phyloP scores from a whole-genome alignment of 2,797 vertebrate species.

The Thamnophis elegans region DNA sequence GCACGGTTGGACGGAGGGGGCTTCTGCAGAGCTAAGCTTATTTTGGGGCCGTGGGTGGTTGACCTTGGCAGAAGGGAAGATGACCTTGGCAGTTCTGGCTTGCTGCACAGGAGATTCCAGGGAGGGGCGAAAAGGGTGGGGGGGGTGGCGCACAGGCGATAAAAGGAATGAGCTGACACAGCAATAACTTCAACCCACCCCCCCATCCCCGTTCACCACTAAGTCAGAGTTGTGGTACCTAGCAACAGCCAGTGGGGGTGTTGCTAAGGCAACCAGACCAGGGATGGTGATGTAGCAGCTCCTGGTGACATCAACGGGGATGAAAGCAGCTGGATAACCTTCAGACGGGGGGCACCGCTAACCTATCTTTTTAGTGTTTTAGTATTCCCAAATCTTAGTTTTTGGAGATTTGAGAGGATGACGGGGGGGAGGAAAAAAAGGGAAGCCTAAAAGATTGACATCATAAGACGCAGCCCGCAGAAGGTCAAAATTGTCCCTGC shows the following conservation, averaged over 20 bases:
- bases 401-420: neutral
- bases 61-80: constrained; percentile 50
- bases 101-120: neutral
- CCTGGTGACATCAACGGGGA: neutral
- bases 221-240: neutral
- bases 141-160: neutral
- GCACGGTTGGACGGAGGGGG: neutral
- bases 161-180: constrained; percentile 15
- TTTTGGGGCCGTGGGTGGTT: constrained; percentile 19
- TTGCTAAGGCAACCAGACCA: constrained; percentile 23
- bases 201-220: neutral
- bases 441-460: neutral
- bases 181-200: neutral
- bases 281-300: neutral
- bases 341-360: neutral
- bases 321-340: neutral
- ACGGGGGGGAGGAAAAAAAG: too few relatives aligned
- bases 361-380: too few relatives aligned
- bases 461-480: neutral
- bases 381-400: too few relatives aligned
- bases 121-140: neutral
- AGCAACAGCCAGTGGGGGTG: constrained; percentile 26
- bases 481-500: neutral
- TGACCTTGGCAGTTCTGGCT: constrained; percentile 12
- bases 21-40: neutral